Evolutionary conservation across 2,888 invertebrate genomes (phyloP).

Genomic region (Polietes domitor): DNA sequence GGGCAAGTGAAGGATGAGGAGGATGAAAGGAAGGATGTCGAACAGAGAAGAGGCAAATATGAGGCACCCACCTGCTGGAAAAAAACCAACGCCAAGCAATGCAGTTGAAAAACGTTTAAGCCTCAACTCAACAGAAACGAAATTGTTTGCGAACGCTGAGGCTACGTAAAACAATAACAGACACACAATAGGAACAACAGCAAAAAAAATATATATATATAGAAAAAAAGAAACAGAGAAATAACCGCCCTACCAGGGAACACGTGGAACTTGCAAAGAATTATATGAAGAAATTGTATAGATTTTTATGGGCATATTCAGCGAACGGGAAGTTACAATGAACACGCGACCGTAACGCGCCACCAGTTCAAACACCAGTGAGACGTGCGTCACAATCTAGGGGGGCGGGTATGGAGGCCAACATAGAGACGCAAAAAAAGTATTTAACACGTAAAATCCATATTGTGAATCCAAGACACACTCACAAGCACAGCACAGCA

Average conservation of each 20-base stretch:
- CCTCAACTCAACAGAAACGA: neutral
- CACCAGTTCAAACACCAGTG: neutral
- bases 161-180: slow-evolving; percentile 44
- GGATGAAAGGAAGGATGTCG: slow-evolving; percentile 11
- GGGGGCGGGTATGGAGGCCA: neutral
- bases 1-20: neutral
- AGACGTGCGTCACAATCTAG: slow-evolving; percentile 9
- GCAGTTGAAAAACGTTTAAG: slow-evolving; percentile 26
- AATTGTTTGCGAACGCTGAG: neutral
- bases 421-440: slow-evolving; percentile 40
- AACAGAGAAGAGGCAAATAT: neutral
- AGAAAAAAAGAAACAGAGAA: neutral
- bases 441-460: slow-evolving; percentile 59
- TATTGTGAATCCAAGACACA: slow-evolving; percentile 46
- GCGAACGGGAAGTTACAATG: slow-evolving; percentile 46
- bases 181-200: slow-evolving; percentile 44
- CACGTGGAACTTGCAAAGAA: slow-evolving; percentile 33
- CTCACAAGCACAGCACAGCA: slow-evolving; percentile 9
- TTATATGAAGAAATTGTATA: neutral
- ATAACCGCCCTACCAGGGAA: slow-evolving; percentile 35
- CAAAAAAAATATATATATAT: neutral
- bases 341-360: slow-evolving; percentile 58
- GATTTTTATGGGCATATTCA: slow-evolving; percentile 2
- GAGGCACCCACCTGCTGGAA: too few relatives aligned
- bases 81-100: neutral